Evolutionary conservation across 2,797 vertebrate genomes (phyloP).

Genomic region (Epinephelus malabaricus): DNA sequence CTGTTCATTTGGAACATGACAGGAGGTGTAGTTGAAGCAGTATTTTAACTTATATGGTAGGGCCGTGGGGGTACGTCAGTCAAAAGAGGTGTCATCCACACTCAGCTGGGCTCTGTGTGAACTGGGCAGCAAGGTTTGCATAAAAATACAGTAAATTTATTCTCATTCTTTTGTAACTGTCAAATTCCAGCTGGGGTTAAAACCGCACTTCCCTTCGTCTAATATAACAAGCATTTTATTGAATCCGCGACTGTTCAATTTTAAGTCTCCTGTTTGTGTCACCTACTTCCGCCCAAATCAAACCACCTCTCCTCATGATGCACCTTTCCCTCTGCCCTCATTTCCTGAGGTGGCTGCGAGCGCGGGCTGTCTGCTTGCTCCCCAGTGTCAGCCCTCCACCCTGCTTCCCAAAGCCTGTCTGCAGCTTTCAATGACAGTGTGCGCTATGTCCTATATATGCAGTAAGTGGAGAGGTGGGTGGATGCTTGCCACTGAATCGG

Average conservation of each 20-base stretch:
- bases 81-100: not conserved
- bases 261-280: slow-evolving; percentile 7
- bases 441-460: slow-evolving; percentile 74
- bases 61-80: not conserved
- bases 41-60: not conserved
- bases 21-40: slow-evolving; percentile 3
- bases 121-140: slow-evolving; percentile 1
- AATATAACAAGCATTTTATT: not conserved
- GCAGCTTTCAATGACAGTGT: slow-evolving; percentile 69
- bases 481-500: slow-evolving; percentile 72
- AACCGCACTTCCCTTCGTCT: not conserved
- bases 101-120: not conserved
- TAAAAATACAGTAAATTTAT: not conserved
- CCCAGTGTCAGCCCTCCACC: slow-evolving; percentile 60
- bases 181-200: not conserved
- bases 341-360: slow-evolving; percentile 46
- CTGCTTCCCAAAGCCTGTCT: slow-evolving; percentile 63
- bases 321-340: slow-evolving; percentile 54
- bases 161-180: not conserved
- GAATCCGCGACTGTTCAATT: not conserved
- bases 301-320: slow-evolving; percentile 8
- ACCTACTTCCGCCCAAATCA: not conserved
- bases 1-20: not conserved
- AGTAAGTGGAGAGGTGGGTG: slow-evolving; percentile 79
- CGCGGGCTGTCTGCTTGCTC: slow-evolving; percentile 53